Percentiles rank a stretch among this genome's conserved stretches.
Evolutionary conservation across 2,888 invertebrate genomes (phyloP).

Genomic region (Limulus polyphemus): DNA sequence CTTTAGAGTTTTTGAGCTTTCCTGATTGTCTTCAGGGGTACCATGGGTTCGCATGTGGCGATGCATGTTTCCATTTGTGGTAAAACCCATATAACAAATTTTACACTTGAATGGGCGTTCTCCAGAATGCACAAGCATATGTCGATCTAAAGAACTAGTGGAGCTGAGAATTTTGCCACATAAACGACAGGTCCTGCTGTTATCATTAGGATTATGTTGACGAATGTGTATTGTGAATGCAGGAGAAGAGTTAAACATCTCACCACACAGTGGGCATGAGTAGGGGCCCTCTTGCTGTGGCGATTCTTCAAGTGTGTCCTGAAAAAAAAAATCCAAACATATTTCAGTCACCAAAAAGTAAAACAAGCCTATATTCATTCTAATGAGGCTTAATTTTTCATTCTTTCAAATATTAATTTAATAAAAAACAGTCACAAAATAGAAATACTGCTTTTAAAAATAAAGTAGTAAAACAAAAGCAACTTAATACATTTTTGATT

Average conservation of each 20-base stretch:
- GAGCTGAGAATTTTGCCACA: conserved; percentile 60
- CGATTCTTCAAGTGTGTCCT: not conserved
- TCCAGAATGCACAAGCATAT: conserved; percentile 65
- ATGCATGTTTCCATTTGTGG: conserved; percentile 75
- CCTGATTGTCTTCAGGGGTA: conserved; percentile 15
- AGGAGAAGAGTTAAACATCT: conserved; percentile 48
- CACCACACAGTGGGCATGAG: conserved; percentile 53
- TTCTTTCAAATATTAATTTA: too few relatives aligned
- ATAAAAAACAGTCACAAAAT: too few relatives aligned
- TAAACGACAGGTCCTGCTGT: conserved; percentile 50
- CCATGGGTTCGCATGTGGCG: conserved; percentile 63
- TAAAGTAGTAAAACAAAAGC: too few relatives aligned
- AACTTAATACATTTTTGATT: too few relatives aligned
- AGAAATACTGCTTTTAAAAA: too few relatives aligned
- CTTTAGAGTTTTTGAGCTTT: conserved; percentile 8
- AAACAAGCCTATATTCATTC: too few relatives aligned
- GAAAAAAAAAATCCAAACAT: too few relatives aligned
- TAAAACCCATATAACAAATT: conserved; percentile 64
- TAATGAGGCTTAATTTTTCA: too few relatives aligned
- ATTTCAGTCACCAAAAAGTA: too few relatives aligned
- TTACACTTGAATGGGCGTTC: conserved; percentile 67
- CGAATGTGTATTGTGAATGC: conserved; percentile 57
- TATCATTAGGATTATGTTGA: conserved; percentile 36
- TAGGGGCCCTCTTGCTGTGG: conserved; percentile 31
- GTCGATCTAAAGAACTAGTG: conserved; percentile 62